Conservation (phyloP, 30 jellyfish, hydroid and myxozoan genomes). For the Aurelia sp. region DNA sequence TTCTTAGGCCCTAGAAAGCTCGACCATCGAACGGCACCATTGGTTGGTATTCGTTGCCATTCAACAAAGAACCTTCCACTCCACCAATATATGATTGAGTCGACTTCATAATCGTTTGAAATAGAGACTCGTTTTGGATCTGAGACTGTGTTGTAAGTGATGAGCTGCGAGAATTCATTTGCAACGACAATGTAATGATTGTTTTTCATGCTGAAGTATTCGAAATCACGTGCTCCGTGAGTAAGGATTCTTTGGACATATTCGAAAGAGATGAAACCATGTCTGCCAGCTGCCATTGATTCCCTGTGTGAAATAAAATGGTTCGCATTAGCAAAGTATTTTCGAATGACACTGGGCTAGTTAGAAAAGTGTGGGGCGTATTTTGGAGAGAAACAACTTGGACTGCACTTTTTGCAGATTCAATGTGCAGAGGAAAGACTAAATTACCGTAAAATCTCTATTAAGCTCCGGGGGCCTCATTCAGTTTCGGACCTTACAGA, state of each 20-base stretch:
- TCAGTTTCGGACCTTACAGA: too few relatives aligned
- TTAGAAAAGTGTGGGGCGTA: too few relatives aligned
- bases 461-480: too few relatives aligned
- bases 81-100: constrained; percentile 97
- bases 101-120: constrained; percentile 67
- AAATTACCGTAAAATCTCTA: too few relatives aligned
- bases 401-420: too few relatives aligned
- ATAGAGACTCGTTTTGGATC: constrained; percentile 4
- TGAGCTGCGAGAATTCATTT: constrained; percentile 76
- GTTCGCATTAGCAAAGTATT: too few relatives aligned
- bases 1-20: constrained; percentile 57
- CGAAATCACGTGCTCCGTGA: constrained; percentile 93
- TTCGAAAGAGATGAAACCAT: constrained; percentile 50
- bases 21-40: constrained; percentile 82
- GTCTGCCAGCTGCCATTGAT: neutral
- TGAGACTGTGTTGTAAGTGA: constrained; percentile 31
- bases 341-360: too few relatives aligned
- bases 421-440: too few relatives aligned
- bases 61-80: constrained; percentile 91
- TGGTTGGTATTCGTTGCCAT: constrained; percentile 92
- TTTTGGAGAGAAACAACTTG: too few relatives aligned
- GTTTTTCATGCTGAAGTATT: constrained; percentile 67
- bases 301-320: neutral
- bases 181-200: constrained; percentile 87
- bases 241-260: constrained; percentile 74